A percentile compares a stretch with the other conserved stretches of the same genome.
Conservation (phyloP, 2,797 vertebrate genomes). For the Hemitrygon akajei region DNA sequence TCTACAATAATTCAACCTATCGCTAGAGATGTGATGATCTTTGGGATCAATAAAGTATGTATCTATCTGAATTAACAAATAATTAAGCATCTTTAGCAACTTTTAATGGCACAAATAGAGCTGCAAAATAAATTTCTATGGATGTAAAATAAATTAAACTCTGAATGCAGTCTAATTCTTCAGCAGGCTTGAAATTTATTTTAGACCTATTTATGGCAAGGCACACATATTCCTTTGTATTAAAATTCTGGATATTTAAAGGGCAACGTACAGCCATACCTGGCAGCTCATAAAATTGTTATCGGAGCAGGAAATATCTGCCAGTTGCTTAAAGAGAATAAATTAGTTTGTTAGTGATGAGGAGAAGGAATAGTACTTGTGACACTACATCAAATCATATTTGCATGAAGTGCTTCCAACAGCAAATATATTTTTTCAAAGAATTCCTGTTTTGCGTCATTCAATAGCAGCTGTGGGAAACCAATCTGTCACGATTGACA, state of each 20-base stretch:
- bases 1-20: no score
- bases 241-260: slow-evolving; percentile 9
- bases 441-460: not conserved
- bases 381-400: not conserved
- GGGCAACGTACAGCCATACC: not conserved
- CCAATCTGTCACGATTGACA: slow-evolving; percentile 35
- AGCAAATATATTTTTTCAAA: not conserved
- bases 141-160: not conserved
- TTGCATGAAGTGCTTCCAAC: not conserved
- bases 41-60: no score
- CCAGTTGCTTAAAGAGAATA: not conserved
- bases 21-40: no score
- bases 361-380: not conserved
- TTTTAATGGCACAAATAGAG: not conserved
- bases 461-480: slow-evolving; percentile 6
- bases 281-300: not conserved
- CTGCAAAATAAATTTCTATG: not conserved
- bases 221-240: not conserved
- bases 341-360: not conserved
- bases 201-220: not conserved
- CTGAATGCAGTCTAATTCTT: not conserved
- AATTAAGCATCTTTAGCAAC: slow-evolving; percentile 8
- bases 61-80: no score
- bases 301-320: not conserved
- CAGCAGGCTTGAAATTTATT: not conserved